These are phyloP conservation scores for Mythimna vitellina DNA, from an alignment of 2,888 invertebrate genomes.

Conservation along the genomic window DNA sequence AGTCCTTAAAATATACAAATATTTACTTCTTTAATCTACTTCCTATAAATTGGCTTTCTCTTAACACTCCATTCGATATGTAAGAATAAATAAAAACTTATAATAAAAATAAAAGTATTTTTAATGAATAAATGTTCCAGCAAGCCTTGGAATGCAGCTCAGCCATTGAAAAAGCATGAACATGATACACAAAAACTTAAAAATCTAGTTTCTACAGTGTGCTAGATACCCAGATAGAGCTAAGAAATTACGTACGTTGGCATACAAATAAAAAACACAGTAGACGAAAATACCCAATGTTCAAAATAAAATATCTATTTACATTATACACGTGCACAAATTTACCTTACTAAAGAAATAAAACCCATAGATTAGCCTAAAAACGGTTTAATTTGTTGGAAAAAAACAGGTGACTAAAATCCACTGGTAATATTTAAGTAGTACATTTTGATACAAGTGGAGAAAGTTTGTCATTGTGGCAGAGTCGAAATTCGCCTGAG, in stretches of 20 bases:
- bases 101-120: not conserved
- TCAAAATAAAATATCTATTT: not conserved
- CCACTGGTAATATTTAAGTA: too few species aligned
- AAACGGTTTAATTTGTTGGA: not conserved
- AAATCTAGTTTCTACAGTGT: conserved; percentile 3
- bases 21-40: too few species aligned
- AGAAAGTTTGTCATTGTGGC: too few species aligned
- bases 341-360: not conserved
- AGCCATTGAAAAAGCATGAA: conserved; percentile 55
- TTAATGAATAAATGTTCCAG: conserved; percentile 32
- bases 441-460: too few species aligned
- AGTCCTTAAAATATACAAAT: too few species aligned
- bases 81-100: not conserved
- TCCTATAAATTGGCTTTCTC: not conserved
- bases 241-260: conserved; percentile 22
- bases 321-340: conserved; percentile 2
- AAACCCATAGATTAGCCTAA: not conserved
- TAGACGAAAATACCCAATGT: not conserved
- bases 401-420: too few species aligned
- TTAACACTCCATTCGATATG: conserved; percentile 33
- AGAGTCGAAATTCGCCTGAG: too few species aligned
- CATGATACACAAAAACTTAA: conserved; percentile 33
- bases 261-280: conserved; percentile 18
- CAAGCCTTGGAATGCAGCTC: conserved; percentile 39
- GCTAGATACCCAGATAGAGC: conserved; percentile 13